Conservation (phyloP, 1,140 invertebrate genomes). For the Neodiprion lecontei region DNA sequence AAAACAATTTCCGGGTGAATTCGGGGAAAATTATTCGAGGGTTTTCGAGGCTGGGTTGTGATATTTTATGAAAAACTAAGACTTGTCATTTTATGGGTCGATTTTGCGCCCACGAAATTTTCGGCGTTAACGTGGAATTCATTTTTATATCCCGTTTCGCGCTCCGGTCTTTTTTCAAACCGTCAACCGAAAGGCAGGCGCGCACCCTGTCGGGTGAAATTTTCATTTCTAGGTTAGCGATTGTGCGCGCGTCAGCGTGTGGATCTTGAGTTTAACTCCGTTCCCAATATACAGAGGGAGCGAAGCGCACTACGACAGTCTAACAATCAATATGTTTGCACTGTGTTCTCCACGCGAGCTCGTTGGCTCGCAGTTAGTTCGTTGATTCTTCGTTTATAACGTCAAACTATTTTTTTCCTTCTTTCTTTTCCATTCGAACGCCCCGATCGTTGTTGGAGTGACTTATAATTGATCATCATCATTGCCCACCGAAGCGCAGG, state of each 20-base stretch:
- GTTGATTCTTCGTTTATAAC: conserved; percentile 21
- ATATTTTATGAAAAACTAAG: too few species aligned
- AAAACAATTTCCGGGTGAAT: neutral
- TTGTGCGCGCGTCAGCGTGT: conserved; percentile 1
- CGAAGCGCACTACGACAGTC: conserved; percentile 22
- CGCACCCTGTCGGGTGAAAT: conserved; percentile 13
- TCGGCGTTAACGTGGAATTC: too few species aligned
- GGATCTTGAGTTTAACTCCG: conserved; percentile 6
- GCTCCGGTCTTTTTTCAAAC: neutral
- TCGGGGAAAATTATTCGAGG: too few species aligned
- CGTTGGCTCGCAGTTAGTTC: neutral
- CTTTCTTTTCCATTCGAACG: neutral
- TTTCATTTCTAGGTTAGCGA: conserved; percentile 36
- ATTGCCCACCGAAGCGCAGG: neutral
- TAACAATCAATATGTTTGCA: conserved; percentile 36
- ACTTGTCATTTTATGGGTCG: too few species aligned
- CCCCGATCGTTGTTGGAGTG: neutral
- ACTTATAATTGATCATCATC: neutral
- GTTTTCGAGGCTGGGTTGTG: too few species aligned
- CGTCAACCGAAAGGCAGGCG: neutral
- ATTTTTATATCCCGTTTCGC: neutral
- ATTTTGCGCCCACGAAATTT: too few species aligned
- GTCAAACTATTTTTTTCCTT: neutral
- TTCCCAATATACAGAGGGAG: conserved; percentile 20
- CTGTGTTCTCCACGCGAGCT: conserved; percentile 31